Evolutionary conservation across 2,113 vertebrate species (phyloP).

Genomic region (Stomatorhinus ivindoensis): DNA sequence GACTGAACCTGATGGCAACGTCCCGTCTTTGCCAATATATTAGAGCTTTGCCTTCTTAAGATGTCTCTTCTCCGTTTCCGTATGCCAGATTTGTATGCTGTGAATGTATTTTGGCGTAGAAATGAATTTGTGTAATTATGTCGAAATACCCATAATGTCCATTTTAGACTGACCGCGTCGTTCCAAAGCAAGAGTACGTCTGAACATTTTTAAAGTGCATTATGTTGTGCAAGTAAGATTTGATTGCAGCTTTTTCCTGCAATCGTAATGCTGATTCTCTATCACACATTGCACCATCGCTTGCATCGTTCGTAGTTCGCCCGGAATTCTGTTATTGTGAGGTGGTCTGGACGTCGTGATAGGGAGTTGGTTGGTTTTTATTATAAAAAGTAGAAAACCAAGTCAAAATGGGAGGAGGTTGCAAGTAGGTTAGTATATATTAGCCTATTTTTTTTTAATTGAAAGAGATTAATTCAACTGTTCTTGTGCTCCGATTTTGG

Average conservation of each 20-base stretch:
- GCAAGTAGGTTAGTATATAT: not conserved
- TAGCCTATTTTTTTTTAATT: not conserved
- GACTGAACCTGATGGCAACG: not conserved
- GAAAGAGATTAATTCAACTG: not conserved
- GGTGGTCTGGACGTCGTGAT: not conserved
- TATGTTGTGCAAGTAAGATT: not conserved
- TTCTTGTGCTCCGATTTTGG: not conserved
- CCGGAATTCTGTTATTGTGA: not conserved
- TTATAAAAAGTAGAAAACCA: not conserved
- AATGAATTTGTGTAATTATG: not conserved
- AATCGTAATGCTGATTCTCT: not conserved
- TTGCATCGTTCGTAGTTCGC: not conserved
- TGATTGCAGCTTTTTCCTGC: not conserved
- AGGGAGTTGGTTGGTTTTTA: not conserved
- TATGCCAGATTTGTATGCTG: not conserved
- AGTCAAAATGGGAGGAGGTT: not conserved
- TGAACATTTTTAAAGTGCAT: not conserved
- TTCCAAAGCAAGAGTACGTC: not conserved
- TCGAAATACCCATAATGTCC: not conserved
- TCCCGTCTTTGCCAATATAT: not conserved
- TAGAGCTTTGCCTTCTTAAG: not conserved
- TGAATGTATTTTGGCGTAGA: not conserved
- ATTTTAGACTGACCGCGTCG: not conserved
- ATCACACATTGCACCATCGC: not conserved
- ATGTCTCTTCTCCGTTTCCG: not conserved